Conservation (phyloP, 2,888 invertebrate species). For the Baccha elongata region DNA sequence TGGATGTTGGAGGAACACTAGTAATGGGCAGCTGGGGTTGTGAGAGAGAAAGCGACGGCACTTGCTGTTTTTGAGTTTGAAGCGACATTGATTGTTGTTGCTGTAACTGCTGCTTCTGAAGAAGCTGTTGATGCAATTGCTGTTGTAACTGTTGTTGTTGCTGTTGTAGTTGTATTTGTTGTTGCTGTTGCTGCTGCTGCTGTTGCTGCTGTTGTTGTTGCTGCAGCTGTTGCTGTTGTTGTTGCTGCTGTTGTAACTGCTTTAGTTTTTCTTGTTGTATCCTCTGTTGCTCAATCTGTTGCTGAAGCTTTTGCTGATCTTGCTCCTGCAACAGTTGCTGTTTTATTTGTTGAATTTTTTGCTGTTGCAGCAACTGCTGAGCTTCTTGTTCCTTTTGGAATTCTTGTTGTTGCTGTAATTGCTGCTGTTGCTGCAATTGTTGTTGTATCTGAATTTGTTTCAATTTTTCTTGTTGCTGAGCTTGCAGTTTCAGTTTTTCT, state of each 20-base stretch:
- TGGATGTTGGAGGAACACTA: conserved; percentile 10
- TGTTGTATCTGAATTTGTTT: conserved; percentile 70
- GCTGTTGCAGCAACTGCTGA: conserved; percentile 75
- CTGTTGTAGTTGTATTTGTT: conserved; percentile 76
- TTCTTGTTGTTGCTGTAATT: conserved; percentile 76
- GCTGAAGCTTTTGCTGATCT: conserved; percentile 61
- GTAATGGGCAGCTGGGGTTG: conserved; percentile 35
- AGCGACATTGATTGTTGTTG: conserved; percentile 42
- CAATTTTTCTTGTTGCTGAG: conserved; percentile 73
- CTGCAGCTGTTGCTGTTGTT: too few relatives aligned
- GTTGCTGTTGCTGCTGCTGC: conserved; percentile 76
- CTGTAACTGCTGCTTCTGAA: conserved; percentile 75
- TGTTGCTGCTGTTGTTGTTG: conserved; percentile 77
- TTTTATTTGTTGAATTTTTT: conserved; percentile 70
- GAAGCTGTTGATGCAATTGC: conserved; percentile 60
- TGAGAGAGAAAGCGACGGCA: conserved; percentile 24
- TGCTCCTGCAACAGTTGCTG: conserved; percentile 75
- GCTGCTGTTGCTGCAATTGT: conserved; percentile 65
- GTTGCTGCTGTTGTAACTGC: conserved; percentile 78
- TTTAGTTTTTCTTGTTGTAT: conserved; percentile 77
- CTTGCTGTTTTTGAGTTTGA: conserved; percentile 51
- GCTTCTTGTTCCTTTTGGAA: conserved; percentile 76
- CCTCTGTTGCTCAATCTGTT: conserved; percentile 62
- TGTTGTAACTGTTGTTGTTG: conserved; percentile 25
- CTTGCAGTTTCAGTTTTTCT: conserved; percentile 63